Percentiles rank a stretch among this genome's conserved stretches.
phyloP scores from a whole-genome alignment of 2,888 invertebrate genomes.

The Lordiphosa andalusiaca region DNA sequence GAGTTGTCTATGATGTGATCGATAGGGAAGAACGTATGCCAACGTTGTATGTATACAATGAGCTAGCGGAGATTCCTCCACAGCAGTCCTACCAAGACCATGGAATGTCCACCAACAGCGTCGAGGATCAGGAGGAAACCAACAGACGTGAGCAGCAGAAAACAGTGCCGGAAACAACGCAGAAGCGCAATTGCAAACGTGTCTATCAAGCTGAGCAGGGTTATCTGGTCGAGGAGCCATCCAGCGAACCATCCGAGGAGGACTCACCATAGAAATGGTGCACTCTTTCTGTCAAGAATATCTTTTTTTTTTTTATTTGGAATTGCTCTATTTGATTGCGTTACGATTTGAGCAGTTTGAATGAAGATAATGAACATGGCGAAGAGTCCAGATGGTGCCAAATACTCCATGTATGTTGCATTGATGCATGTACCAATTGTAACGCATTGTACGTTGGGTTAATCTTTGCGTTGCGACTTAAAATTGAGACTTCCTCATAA shows the following conservation, averaged over 20 bases:
- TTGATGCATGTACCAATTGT: conserved; percentile 10
- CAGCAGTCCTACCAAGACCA: no score
- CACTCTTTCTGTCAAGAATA: not conserved
- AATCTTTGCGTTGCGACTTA: conserved; percentile 14
- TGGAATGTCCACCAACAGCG: no score
- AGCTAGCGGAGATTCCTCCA: no score
- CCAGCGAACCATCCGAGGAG: conserved; percentile 51
- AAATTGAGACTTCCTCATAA: conserved; percentile 1
- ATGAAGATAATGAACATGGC: not conserved
- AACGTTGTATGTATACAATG: no score
- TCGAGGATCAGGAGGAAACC: conserved; percentile 3
- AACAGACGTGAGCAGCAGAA: not conserved
- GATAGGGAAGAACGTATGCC: not conserved
- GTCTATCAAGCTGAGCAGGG: conserved; percentile 61
- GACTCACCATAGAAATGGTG: conserved; percentile 9
- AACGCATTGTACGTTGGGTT: conserved; percentile 11
- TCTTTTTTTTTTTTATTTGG: conserved; percentile 3
- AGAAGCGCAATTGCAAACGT: conserved; percentile 2
- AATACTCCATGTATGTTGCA: not conserved
- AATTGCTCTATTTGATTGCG: not conserved
- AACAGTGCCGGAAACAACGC: no score
- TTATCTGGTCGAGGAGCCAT: conserved; percentile 76
- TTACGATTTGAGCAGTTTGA: conserved; percentile 4
- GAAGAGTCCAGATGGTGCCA: conserved; percentile 1
- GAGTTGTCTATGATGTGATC: conserved; percentile 22